Evolutionary conservation across 2,888 invertebrate species (phyloP).

Genomic region (Hermaeophaga mercurialis): DNA sequence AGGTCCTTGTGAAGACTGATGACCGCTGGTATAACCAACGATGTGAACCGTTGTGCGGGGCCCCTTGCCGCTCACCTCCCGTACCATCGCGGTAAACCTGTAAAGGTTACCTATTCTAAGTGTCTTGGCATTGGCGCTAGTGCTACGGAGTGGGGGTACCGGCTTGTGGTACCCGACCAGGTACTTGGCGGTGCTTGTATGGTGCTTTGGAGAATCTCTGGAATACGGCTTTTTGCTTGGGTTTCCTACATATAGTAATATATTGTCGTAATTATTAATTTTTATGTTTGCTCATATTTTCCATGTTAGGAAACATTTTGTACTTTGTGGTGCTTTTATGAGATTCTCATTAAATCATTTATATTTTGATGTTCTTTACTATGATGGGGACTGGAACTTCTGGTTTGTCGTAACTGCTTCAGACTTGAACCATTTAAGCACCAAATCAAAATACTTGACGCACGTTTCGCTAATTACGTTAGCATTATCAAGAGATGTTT

Average conservation of each 20-base stretch:
- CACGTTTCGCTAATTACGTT: too few species aligned
- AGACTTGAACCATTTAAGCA: too few species aligned
- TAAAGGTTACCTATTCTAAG: constrained; percentile 54
- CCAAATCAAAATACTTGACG: too few species aligned
- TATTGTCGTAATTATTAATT: constrained; percentile 6
- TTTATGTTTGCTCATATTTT: constrained; percentile 7
- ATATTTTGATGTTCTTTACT: too few species aligned
- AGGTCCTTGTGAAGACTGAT: constrained; percentile 57
- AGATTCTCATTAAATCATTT: too few species aligned
- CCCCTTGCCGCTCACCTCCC: constrained; percentile 41
- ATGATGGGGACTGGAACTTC: too few species aligned
- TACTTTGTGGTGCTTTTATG: constrained; percentile 6
- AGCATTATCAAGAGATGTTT: too few species aligned
- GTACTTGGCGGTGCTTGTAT: constrained; percentile 20
- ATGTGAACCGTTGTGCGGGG: constrained; percentile 53
- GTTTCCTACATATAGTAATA: background rate
- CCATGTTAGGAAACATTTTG: background rate
- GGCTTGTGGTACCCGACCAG: constrained; percentile 20
- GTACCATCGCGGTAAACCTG: constrained; percentile 47
- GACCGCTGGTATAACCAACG: constrained; percentile 52
- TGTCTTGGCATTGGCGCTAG: constrained; percentile 48
- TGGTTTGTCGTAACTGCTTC: too few species aligned
- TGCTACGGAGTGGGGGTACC: constrained; percentile 26
- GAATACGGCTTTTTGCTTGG: background rate
- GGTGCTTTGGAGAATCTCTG: constrained; percentile 1